Base-by-base conservation (phyloP, 1,140 invertebrate species). In the Macrostomum lignano region DNA sequence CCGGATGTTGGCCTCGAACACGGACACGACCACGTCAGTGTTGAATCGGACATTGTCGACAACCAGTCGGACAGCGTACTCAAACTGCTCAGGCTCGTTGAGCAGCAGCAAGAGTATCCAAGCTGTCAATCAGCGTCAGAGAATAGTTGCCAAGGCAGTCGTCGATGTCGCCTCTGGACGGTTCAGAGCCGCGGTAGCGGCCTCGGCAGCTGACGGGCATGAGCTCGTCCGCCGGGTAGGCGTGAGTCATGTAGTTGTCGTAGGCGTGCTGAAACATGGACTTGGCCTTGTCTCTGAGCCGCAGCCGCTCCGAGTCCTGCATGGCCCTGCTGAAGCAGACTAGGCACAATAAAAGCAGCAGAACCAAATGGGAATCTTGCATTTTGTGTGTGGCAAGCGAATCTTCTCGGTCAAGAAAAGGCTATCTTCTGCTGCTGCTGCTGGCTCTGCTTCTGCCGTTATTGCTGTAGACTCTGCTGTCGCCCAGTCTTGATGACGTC, bases 181-280 rank as follows among this genome's bases (percentile, higher is more conserved):
- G 69, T 35, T 79, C 74, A 17, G 52, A 47, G 7, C 55, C 60
- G 42, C 82, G 60, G 53, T 71, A 86, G 33, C 86, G 61, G 23
- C 82, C 84, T 49, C 74, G 71, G 55, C 86, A 96, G 49, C 73
- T 81, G 17, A 96, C 61, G 2, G 86, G 86, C 82, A 93, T 91
- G 26, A 96, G 59, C 59, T 94, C 86, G 66, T 96, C 86, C 17
- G 82, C 82, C 36, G 86, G 86, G 63, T 78, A 94, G 11, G 86
- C 86, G 66, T 91, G 33, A 22, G 60, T 45, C 55, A 93, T 91
- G 44, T 94, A 94, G 14, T 76, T 73, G 46, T 71, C 66, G 51
- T 86, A 94, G n/a, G 76, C 82, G 67, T 93, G 84, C 57, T 81
- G 78, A 56, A 93, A 91, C 79, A 91, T 86, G 46, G 78, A 73